Evolutionary conservation across 2,113 vertebrate species (phyloP).

Genomic region (Parus major): DNA sequence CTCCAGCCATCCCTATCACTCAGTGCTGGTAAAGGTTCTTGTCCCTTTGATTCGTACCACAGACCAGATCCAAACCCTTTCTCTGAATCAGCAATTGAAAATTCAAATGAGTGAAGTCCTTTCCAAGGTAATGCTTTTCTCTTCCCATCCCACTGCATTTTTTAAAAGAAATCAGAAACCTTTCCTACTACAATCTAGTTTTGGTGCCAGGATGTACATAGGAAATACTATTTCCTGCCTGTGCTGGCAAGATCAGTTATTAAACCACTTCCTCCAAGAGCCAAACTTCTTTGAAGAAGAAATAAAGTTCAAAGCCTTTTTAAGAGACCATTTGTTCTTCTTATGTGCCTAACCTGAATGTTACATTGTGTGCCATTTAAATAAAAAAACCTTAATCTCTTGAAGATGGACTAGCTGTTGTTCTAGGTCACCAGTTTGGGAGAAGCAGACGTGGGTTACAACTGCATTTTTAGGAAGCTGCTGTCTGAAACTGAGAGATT

Average conservation of each 20-base stretch:
- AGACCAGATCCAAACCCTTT: background rate
- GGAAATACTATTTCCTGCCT: conserved; percentile 64
- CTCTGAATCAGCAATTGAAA: background rate
- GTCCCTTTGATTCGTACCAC: background rate
- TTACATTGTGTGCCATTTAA: background rate
- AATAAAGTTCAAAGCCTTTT: conserved; percentile 71
- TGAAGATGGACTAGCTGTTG: conserved; percentile 15
- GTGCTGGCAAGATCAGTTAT: conserved; percentile 53
- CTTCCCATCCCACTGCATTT: background rate
- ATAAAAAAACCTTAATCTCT: conserved; percentile 24
- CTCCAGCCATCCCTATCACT: background rate
- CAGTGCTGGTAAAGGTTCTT: background rate
- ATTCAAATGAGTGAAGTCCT: background rate
- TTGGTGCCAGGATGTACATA: conserved; percentile 49
- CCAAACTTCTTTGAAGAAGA: conserved; percentile 61
- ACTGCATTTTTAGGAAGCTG: background rate
- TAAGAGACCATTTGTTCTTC: conserved; percentile 64
- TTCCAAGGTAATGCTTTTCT: background rate
- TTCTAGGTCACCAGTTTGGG: background rate
- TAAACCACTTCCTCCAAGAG: conserved; percentile 61
- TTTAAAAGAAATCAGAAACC: conserved; percentile 38
- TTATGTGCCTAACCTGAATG: conserved; percentile 45
- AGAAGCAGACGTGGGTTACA: background rate
- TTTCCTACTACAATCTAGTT: conserved; percentile 10
- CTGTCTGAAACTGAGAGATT: background rate